Conservation (phyloP, 2,113 vertebrate genomes). For the Chaenocephalus aceratus region DNA sequence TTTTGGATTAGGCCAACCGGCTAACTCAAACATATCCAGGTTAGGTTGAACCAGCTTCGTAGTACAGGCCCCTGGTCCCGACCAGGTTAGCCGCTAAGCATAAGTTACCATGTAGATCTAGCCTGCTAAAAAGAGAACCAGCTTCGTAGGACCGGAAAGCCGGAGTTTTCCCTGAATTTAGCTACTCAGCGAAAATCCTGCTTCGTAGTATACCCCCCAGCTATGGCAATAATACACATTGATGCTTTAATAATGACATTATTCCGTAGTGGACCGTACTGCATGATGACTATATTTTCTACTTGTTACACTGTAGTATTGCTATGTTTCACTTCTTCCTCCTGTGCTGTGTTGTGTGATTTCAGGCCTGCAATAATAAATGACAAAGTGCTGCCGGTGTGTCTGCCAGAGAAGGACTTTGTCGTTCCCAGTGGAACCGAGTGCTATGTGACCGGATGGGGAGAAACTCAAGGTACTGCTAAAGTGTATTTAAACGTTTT, state of each 20-base stretch:
- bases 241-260: background rate
- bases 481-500: background rate
- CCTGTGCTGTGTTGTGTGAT: conserved; percentile 6
- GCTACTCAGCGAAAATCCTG: too few relatives aligned
- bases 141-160: too few relatives aligned
- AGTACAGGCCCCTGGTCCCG: too few relatives aligned
- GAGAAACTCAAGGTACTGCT: conserved; percentile 90
- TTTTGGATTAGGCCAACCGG: too few relatives aligned
- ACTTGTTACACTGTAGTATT: background rate
- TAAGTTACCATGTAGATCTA: too few relatives aligned
- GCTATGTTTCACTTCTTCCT: background rate
- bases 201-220: too few relatives aligned
- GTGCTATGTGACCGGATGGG: conserved; percentile 96
- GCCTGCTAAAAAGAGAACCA: too few relatives aligned
- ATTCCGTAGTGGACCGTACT: background rate
- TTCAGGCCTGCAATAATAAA: conserved; percentile 89
- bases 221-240: background rate
- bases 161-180: too few relatives aligned
- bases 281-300: background rate
- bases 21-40: too few relatives aligned
- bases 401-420: conserved; percentile 87
- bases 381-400: conserved; percentile 88
- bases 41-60: too few relatives aligned
- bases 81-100: too few relatives aligned
- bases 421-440: conserved; percentile 87